Conservation (phyloP, 2,797 vertebrate genomes). For the Hydrocynus forskahlii region DNA sequence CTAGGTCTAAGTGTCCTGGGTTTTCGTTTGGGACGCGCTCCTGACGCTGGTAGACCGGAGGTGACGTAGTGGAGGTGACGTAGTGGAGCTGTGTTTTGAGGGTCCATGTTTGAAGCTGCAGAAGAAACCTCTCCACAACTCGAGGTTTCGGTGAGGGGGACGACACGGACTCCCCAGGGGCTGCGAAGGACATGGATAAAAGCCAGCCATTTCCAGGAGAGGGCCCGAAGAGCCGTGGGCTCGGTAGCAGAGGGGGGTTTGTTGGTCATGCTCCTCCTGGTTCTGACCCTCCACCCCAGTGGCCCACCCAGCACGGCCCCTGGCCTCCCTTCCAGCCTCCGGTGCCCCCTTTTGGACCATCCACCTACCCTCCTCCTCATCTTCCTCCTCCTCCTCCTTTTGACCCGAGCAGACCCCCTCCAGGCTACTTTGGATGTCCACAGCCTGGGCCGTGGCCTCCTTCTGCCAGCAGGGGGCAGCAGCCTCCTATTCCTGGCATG, state of each 20-base stretch:
- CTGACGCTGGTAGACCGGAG: too few species aligned
- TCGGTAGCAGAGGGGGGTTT: background rate
- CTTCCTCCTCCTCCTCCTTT: conserved; percentile 55
- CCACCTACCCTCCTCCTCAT: conserved; percentile 4
- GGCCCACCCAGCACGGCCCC: background rate
- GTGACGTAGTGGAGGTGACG: too few species aligned
- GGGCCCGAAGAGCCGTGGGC: background rate
- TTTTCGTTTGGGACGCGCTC: too few species aligned
- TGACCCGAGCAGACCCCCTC: conserved; percentile 69
- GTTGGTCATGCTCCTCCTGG: background rate
- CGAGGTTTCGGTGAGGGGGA: too few species aligned
- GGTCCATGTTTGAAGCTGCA: too few species aligned
- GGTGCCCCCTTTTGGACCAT: background rate
- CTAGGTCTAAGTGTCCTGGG: too few species aligned
- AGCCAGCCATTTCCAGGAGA: background rate
- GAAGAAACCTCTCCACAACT: too few species aligned
- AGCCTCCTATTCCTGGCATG: conserved; percentile 7
- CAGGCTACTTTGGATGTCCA: conserved; percentile 53
- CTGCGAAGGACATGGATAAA: background rate
- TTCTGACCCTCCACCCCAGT: background rate
- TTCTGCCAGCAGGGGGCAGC: conserved; percentile 1
- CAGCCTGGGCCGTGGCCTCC: background rate
- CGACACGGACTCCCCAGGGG: background rate
- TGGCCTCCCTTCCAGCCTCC: conserved; percentile 34
- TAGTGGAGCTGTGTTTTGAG: too few species aligned